Base-by-base conservation (phyloP, 1,140 invertebrate species). In the Trichomalopsis sarcophagae region DNA sequence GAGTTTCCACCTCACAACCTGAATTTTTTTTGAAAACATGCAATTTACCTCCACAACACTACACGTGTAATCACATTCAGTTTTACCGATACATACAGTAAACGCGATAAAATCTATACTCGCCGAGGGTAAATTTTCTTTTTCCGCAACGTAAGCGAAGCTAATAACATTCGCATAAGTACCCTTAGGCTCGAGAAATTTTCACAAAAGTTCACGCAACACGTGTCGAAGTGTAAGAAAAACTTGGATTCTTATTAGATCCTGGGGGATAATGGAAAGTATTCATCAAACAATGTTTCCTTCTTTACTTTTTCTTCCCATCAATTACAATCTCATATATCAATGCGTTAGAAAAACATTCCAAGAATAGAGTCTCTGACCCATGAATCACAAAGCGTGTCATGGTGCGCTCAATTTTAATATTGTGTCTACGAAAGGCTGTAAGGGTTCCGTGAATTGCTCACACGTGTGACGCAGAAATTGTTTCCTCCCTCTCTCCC, bases 381-480 rank as follows among this genome's bases (percentile, higher is more conserved):
- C 10, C 7, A 7, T 44, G 40, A 44, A 44, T 44, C 40, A 44
- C 7, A 44, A 44, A 6, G 33, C 33, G 5, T 55, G 5, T 55
- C 14, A 14, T 14, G 17, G 50, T 3, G 50, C 13, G 4, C 50
- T 50, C 47, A 10, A n/a, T 62, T 62, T 21, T 62, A 62, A 62
- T 30, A 30, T n/a, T 71, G 0, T 13, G 69, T 71, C 30, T 71
- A 33, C 13, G n/a, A 71, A 30, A 71, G 30, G 23, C 23, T 55
- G 17, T 5, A 55, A 36, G 33, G 55, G 27, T 11, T 30, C 27
- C 14, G 30, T 17, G 73, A 40, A 40, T 21, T 40, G 73, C 36
- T 21, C 75, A 13, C 47, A 55, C n/a, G 33, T 50, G n/a, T 50
- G 75, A 77, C 23, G 33, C 14, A 27, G 75, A 77, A 77, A 50